Evolutionary conservation across 1,140 invertebrate genomes (phyloP).

Genomic region (Halesus radiatus): DNA sequence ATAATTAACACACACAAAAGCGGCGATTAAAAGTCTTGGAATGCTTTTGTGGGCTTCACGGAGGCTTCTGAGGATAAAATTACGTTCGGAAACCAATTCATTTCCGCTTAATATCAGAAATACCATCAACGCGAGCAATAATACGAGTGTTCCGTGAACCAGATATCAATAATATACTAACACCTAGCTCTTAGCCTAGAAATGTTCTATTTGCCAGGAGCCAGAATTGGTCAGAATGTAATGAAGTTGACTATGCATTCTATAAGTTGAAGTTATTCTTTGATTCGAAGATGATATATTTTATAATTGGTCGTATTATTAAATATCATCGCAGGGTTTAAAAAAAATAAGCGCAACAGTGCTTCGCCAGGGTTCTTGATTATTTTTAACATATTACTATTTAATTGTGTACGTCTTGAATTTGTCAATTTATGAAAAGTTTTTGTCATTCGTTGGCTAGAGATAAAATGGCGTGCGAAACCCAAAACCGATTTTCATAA

Average conservation of each 20-base stretch:
- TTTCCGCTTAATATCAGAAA: constrained; percentile 7
- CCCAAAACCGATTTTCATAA: no score
- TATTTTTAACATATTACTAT: no score
- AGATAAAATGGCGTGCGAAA: no score
- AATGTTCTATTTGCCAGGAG: no score
- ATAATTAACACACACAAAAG: background rate
- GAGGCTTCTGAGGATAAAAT: background rate
- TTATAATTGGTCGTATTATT: no score
- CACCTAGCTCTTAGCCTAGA: background rate
- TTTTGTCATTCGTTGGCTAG: no score
- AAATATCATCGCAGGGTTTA: no score
- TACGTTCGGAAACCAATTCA: background rate
- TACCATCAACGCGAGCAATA: background rate
- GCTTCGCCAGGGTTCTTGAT: no score
- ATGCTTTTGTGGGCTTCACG: background rate
- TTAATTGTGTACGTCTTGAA: no score
- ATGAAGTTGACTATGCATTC: background rate
- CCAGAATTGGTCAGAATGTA: no score
- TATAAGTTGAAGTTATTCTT: background rate
- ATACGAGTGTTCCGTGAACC: background rate
- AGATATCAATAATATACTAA: constrained; percentile 17
- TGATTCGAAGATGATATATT: no score
- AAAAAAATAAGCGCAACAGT: no score
- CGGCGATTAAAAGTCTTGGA: background rate
- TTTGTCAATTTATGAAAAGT: background rate